Conservation (phyloP, 1,140 invertebrate species). For the Cotesia typhae region DNA sequence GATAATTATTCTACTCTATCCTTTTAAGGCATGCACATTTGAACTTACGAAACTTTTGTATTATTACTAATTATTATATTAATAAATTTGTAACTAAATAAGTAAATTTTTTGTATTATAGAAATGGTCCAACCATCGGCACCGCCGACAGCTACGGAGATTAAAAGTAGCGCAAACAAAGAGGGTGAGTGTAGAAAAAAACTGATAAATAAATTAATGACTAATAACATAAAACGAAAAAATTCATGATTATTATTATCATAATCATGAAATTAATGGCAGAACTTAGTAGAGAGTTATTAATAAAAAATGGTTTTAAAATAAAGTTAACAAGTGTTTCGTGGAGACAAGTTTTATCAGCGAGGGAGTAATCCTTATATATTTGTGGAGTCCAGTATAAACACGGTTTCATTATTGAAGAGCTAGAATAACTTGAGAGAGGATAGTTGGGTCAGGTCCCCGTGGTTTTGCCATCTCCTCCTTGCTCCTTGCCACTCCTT, state of each 20-base stretch:
- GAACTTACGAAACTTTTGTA: too few species aligned
- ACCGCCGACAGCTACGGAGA: constrained; percentile 73
- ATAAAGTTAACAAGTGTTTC: background rate
- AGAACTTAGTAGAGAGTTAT: background rate
- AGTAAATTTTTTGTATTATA: constrained; percentile 61
- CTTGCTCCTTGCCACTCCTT: background rate
- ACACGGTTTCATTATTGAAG: constrained; percentile 26
- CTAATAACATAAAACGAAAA: too few species aligned
- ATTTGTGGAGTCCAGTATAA: constrained; percentile 21
- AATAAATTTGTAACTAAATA: background rate
- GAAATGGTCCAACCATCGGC: constrained; percentile 75
- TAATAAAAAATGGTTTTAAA: background rate
- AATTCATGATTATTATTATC: constrained; percentile 39
- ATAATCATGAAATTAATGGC: constrained; percentile 42
- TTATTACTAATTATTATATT: too few species aligned
- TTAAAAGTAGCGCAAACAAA: constrained; percentile 72
- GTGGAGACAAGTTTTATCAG: constrained; percentile 12
- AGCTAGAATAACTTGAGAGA: constrained; percentile 47
- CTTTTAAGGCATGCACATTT: too few species aligned
- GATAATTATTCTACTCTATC: too few species aligned
- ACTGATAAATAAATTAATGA: too few species aligned
- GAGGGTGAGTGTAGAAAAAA: constrained; percentile 67
- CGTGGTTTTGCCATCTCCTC: constrained; percentile 40
- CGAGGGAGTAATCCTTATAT: constrained; percentile 11
- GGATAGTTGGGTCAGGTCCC: constrained; percentile 47